Evolutionary conservation across 2,797 vertebrate genomes (phyloP), one percentile per base, ranked within the genome.

Genomic region (Lateolabrax maculatus): DNA sequence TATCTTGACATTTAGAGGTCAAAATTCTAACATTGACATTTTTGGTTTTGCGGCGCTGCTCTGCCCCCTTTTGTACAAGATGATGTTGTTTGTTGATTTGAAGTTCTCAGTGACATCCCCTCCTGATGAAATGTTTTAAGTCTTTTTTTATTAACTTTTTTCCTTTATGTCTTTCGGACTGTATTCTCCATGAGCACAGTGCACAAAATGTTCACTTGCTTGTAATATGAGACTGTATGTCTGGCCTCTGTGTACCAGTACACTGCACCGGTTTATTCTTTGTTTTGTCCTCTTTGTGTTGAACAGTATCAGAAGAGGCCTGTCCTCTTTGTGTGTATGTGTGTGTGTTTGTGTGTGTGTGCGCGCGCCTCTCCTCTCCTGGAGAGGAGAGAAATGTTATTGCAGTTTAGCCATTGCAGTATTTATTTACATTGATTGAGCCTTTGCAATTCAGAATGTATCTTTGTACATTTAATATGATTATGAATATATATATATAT

Each of bases 401-500:
- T 92, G 94, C 96, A 94, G 90, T 96, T 95, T 96, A 96, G 97
- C 96, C 96, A 95, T 95, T 95, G 96, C 97, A 97, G 97, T 99
- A 99, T 99, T 99, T 99, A 99, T 99, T 98, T 97, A 60, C 95
- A 95, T 95, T 95, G 94, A 96, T 96, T 95, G 95, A 98, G 96
- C 96, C 95, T 96, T 95, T 97, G 96, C 95, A 96, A 96, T 97
- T 97, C 95, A 91, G 97, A 98, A 97, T 99, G 97, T 98, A 98
- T 97, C 97, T 98, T 98, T 98, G 97, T 98, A 98, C 95, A 97
- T 96, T 96, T 95, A 96, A 97, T 95, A 92, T 89, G 79, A 86
- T 70, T 71, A 77, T 89, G 89, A 61, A 68, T 69, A 68, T 71
- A 76, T 86, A 87, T 96, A 96, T 96, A 95, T 96, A 68, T 71